Base-by-base conservation (phyloP, 2,888 invertebrate genomes). In the Oscheius onirici region DNA sequence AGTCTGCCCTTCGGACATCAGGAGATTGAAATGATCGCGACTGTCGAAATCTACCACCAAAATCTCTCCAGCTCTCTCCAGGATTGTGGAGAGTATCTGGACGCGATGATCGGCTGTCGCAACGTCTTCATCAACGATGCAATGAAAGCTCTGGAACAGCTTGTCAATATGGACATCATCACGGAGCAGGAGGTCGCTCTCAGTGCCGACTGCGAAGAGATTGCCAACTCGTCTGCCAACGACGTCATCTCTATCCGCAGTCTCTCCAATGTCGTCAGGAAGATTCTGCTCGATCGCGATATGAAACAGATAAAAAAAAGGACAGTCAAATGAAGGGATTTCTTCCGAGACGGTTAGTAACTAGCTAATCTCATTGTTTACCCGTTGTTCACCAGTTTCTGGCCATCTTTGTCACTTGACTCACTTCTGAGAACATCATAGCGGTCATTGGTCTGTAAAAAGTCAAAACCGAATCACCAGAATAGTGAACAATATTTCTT, bases 401-500 rank as follows among this genome's bases (percentile, higher is more conserved):
- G 34, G 34, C 34, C 8, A 34, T 34, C 3, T 34, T 8, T 8
- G 8, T 34, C 8, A 8, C 5, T 34, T 34, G 34, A 8, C 34
- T 34, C 34, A 34, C 34, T 8, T 34, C 8, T 34, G 34, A 34
- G 34, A 6, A 34, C 34, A 34, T 34, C 8, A 34, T 3, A 34
- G 8, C 34, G 34, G 34, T 34, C 34, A 6, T 8, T 34, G 34
- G 34, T 34, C 8, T 8, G 3, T 34, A 34, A 34, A 34, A 34
- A 3, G 8, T 34, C n/a, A n/a, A n/a, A n/a, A n/a, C n/a, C n/a
- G n/a, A n/a, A n/a, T n/a, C 34, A 34, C 13, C 13, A 3, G n/a
- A 15, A 46, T 51, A 51, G 10, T 26, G 26, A 55, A 26, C 26
- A 55, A 55, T 55, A 55, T 55, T 55, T 55, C 24, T 55, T 55